Evolutionary conservation across 2,797 vertebrate genomes (phyloP).

Genomic region (Enteromius radiatus): DNA sequence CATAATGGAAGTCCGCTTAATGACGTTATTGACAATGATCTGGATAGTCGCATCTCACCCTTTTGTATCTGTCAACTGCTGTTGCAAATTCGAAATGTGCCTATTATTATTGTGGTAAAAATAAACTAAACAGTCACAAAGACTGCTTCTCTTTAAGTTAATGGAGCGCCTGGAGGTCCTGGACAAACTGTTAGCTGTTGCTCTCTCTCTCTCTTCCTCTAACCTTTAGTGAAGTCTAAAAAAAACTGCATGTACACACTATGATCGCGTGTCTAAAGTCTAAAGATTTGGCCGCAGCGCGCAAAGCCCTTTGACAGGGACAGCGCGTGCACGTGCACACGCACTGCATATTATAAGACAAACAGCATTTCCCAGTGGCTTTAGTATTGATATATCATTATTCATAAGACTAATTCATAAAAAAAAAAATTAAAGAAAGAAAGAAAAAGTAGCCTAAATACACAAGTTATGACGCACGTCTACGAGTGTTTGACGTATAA

Average conservation of each 20-base stretch:
- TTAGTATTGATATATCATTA: not conserved
- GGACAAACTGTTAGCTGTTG: not conserved
- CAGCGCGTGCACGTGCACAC: not conserved
- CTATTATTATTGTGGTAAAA: not conserved
- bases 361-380: not conserved
- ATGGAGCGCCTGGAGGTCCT: not conserved
- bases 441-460: not conserved
- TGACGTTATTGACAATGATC: constrained; percentile 91
- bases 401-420: not conserved
- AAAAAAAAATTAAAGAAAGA: not conserved
- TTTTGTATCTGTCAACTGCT: not conserved
- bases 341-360: not conserved
- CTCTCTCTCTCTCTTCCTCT: not conserved
- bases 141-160: not conserved
- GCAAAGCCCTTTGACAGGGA: not conserved
- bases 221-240: constrained; percentile 44
- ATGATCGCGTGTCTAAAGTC: constrained; percentile 59
- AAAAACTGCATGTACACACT: constrained; percentile 34
- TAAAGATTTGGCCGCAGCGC: constrained; percentile 43
- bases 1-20: constrained; percentile 87
- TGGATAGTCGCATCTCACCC: constrained; percentile 82
- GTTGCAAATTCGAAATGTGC: not conserved
- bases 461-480: constrained; percentile 11
- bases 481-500: not conserved
- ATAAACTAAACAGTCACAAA: not conserved